Evolutionary conservation across 2,797 vertebrate genomes (phyloP), one percentile per base, ranked within the genome.

Genomic region (Eulemur mongoz): DNA sequence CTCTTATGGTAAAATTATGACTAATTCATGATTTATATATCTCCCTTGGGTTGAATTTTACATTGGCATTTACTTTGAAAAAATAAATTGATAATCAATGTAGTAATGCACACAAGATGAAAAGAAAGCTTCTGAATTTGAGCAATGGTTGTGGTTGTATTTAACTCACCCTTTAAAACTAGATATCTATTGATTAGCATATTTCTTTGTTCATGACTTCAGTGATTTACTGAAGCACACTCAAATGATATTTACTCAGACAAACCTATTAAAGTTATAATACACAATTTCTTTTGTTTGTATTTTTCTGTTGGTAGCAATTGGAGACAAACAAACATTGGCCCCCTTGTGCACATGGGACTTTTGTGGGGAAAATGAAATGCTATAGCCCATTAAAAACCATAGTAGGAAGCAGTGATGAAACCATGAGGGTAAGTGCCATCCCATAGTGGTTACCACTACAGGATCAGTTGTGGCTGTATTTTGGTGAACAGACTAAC

Each of bases 81-180:
- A 95, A 95, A 87, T 76, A 72, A 75, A 80, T 93, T 96, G 25
- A 69, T 91, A 89, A 70, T 89, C 17, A 54, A 0, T 91, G 35
- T 79, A 91, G 91, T 48, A 69, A 59, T 82, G 35, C 87, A 82
- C 13, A 79, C 17, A 73, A 88, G 92, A 65, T 79, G 82, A 81
- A 17, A 88, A 67, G 43, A 72, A 92, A 32, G 13, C 30, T 88
- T 54, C 27, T 87, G 67, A 70, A 2, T 89, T 50, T 95, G 76
- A 93, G 43, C 52, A 70, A n/a, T 73, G 50, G 70, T 40, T 65
- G 57, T 65, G 32, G 18, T 67, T 94, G 11, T 12, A 61, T 89
- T 78, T 95, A 85, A 95, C 35, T 91, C 18, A 73, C 81, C 20
- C 45, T 87, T 85, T 79, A 92, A 92, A 76, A 57, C 14, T 81